Evolutionary conservation across 2,113 vertebrate species (phyloP), one percentile per base, ranked within the genome.

Genomic region (Passer montanus): DNA sequence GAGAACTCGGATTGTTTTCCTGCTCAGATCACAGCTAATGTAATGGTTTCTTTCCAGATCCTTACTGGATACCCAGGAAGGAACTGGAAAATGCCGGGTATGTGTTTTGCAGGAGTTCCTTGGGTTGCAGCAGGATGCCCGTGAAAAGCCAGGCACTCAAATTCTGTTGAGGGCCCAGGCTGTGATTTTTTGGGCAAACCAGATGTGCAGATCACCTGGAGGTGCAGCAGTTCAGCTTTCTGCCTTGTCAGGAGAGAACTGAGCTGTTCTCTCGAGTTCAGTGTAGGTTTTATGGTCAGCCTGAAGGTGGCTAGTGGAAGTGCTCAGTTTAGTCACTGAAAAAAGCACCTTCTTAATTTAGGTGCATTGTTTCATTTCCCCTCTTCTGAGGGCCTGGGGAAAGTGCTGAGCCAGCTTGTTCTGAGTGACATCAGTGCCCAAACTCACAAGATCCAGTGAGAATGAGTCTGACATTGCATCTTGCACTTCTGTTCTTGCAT

Each of bases 391-490:
- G 53, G 55, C 47, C 74, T 35, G 62, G 56, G n/a, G 67, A 87
- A 90, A 91, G 49, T 55, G 84, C 94, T 91, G 70, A 97, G 62
- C 68, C 59, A 89, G 83, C 59, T 56, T 43, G 21, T 93, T 92
- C 21, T 27, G 47, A 43, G 46, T n/a, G 52, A 80, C 66, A 76
- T 52, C 62, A 50, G 37, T 73, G 37, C 50, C 62, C 77, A 87
- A 49, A 69, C 4, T 53, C 72, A 59, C 66, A 52, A 46, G 75
- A 69, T 62, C n/a, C 50, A 88, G n/a, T 1, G 26, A 66, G 62
- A 69, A 85, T 5, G 33, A 60, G 46, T 46, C 59, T 82, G 77
- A 76, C 49, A 5, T 10, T 2, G 12, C 30, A 49, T 47, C 72
- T 76, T 72, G 73, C 56, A 41, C 66, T 81, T 90, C 62, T 63